phyloP scores from a whole-genome alignment of 2,797 vertebrate genomes.

The Pristis pectinata region DNA sequence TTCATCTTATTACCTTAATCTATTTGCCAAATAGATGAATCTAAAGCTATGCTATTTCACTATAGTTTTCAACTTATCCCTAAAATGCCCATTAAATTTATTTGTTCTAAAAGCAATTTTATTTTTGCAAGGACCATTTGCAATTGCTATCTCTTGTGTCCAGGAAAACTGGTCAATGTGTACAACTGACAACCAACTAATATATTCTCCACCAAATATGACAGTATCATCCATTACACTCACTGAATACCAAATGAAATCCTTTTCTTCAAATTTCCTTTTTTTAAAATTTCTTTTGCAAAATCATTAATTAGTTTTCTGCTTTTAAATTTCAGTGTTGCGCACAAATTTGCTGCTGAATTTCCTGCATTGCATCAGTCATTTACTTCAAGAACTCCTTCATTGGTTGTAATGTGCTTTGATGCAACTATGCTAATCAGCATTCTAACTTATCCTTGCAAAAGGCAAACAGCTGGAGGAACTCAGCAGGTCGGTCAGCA shows the following conservation, averaged over 20 bases:
- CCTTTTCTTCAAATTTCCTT: neutral
- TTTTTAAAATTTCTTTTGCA: no score
- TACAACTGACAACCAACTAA: neutral
- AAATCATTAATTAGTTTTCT: no score
- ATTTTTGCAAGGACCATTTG: neutral
- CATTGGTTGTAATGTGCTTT: no score
- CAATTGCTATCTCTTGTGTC: neutral
- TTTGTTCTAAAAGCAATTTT: neutral
- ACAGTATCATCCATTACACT: neutral
- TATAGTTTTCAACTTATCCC: neutral
- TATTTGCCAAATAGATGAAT: neutral
- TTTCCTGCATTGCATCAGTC: no score
- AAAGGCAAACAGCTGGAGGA: no score
- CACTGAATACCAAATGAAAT: neutral
- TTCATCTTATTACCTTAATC: neutral
- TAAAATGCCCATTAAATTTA: neutral
- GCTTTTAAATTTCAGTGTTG: no score
- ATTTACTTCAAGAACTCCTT: no score
- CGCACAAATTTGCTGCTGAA: no score
- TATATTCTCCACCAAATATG: neutral
- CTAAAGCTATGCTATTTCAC: neutral
- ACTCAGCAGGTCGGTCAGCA: no score
- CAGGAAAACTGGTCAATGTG: neutral
- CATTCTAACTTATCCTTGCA: no score
- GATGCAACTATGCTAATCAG: no score